A percentile compares a stretch with the other conserved stretches of the same genome.
phyloP scores from a whole-genome alignment of 2,113 vertebrate species.

The Bufo gargarizans region DNA sequence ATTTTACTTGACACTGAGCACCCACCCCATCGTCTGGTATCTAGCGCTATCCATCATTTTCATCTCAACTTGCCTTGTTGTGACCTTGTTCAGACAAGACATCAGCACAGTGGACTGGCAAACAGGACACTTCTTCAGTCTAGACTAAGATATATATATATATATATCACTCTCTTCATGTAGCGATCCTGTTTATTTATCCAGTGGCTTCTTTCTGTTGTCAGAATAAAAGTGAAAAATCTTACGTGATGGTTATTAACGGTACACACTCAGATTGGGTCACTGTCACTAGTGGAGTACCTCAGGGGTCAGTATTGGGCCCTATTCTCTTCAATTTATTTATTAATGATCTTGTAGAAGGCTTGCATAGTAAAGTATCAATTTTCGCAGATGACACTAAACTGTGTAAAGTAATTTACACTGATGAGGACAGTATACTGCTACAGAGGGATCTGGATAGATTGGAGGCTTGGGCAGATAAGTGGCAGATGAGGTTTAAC shows the following conservation, averaged over 20 bases:
- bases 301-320: no score
- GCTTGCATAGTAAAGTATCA: no score
- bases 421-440: no score
- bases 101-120: not conserved
- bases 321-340: no score
- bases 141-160: constrained; percentile 14
- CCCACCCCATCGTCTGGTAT: constrained; percentile 25
- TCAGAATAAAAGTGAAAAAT: not conserved
- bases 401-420: no score
- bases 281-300: no score
- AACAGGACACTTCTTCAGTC: not conserved
- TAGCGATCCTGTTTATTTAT: not conserved
- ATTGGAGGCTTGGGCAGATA: no score
- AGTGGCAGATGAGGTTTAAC: no score
- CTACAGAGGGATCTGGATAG: no score
- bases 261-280: no score
- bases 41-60: constrained; percentile 36
- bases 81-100: constrained; percentile 44
- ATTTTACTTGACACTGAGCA: constrained; percentile 6
- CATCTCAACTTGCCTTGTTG: constrained; percentile 17
- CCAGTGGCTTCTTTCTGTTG: not conserved
- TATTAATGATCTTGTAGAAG: no score
- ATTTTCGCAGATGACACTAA: no score
- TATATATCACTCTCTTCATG: not conserved
- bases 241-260: not conserved